A percentile compares a stretch with the other conserved stretches of the same genome.
These are phyloP conservation scores for Crotalus horridus DNA, from an alignment of 2,113 vertebrate species.

Conservation along the genomic window DNA sequence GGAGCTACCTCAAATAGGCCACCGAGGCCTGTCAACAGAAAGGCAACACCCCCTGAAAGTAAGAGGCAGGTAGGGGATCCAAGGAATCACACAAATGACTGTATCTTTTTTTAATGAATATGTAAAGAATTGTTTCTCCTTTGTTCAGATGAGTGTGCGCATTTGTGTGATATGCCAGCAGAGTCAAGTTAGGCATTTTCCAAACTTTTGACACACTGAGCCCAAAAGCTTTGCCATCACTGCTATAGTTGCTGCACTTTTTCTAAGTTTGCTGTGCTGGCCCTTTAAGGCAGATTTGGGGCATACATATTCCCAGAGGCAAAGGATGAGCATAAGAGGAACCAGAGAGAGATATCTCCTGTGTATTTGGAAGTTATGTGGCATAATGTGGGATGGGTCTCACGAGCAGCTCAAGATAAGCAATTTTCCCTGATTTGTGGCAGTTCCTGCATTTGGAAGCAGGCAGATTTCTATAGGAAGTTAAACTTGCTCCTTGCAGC, in stretches of 20 bases:
- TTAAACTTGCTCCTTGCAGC: not conserved
- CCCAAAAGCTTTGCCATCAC: not conserved
- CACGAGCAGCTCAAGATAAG: conserved; percentile 36
- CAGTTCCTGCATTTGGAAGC: conserved; percentile 19
- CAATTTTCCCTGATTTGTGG: conserved; percentile 6
- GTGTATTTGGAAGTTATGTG: not conserved
- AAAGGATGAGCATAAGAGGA: not conserved
- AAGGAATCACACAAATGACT: not conserved
- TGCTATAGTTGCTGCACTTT: not conserved
- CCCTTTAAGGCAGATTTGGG: not conserved
- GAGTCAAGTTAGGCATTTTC: not conserved
- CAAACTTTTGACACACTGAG: not conserved
- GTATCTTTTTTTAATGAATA: not conserved
- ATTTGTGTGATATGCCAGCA: not conserved
- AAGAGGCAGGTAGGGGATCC: not conserved
- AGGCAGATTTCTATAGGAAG: conserved; percentile 9
- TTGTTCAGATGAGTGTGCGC: not conserved
- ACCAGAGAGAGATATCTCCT: not conserved
- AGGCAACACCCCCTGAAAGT: not conserved
- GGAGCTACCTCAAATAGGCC: not conserved
- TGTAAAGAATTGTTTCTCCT: not conserved
- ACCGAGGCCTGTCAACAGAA: not conserved
- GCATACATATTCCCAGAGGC: not conserved
- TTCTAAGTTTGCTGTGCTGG: not conserved
- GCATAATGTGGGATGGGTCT: not conserved